phyloP scores from a whole-genome alignment of 2,797 vertebrate genomes.

The Hippoglossus hippoglossus region DNA sequence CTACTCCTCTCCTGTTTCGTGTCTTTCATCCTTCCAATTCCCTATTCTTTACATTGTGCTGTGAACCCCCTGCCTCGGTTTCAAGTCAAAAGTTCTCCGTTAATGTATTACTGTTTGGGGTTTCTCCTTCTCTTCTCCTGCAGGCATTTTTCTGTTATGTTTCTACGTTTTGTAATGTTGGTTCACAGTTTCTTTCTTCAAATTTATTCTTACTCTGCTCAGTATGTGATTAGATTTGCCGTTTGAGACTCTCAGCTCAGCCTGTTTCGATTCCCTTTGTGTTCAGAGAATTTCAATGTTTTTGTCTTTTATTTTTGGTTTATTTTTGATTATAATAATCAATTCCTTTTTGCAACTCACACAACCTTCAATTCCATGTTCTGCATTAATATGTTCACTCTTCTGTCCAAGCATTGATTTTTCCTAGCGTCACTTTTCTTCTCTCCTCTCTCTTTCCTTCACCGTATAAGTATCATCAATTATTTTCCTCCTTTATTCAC shows the following conservation, averaged over 20 bases:
- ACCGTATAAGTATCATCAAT: background rate
- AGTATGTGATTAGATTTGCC: constrained; percentile 36
- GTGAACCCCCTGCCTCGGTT: constrained; percentile 17
- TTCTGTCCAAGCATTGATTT: background rate
- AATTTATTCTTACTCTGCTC: constrained; percentile 33
- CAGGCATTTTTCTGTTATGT: constrained; percentile 29
- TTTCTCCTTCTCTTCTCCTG: constrained; percentile 30
- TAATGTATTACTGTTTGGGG: constrained; percentile 32
- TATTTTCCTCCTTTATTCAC: background rate
- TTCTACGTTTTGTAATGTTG: background rate
- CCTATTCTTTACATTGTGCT: constrained; percentile 34
- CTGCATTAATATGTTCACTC: background rate
- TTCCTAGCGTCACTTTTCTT: background rate
- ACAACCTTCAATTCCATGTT: constrained; percentile 8
- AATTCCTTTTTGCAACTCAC: background rate
- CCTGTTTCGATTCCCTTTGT: constrained; percentile 26
- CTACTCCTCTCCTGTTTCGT: constrained; percentile 31
- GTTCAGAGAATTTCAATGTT: constrained; percentile 16
- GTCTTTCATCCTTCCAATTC: constrained; percentile 45
- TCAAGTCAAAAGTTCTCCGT: constrained; percentile 34
- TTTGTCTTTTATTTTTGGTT: constrained; percentile 1
- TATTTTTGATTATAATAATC: constrained; percentile 2
- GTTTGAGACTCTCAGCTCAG: constrained; percentile 30
- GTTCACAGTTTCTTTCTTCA: constrained; percentile 34
- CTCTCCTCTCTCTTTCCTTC: background rate